Evolutionary conservation across 1,140 invertebrate species (phyloP), one percentile per base, ranked within the genome.

Genomic region (Leptoteleia sp.): DNA sequence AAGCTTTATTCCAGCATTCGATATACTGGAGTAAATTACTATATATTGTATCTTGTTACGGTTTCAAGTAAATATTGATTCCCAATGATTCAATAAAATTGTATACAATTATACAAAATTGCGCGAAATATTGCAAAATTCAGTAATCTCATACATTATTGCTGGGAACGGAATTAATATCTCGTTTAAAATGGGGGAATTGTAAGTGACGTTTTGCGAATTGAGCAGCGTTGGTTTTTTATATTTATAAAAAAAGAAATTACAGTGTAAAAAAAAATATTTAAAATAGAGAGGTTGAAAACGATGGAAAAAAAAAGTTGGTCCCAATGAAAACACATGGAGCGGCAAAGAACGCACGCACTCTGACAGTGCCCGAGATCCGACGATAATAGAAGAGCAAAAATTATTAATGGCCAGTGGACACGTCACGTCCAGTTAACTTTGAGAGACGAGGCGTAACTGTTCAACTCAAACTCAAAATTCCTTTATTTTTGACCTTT

Each of bases 341-440:
- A 27, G 45, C 11, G 37, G 48, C 3, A 33, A 48, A 29, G 38
- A 48, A 40, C 33, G 19, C 62, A 43, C 31, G 48, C 40, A 12
- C 9, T 13, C 25, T 48, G 82, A 82, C 82, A 73, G 72, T 54
- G 52, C 48, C 57, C 71, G 80, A 83, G 80, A 84, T 83, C 72
- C 71, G 75, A 76, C 76, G 83, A 84, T 82, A 83, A 59, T 52
- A 45, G 76, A 76, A 65, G 79, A 85, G 78, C 64, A 82, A 83
- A 85, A 82, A 85, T 87, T 83, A 87, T 86, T 86, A 85, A 87
- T 82, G 78, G 75, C 50, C 72, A 70, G 27, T 73, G 77, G 83
- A 84, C 83, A 85, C 79, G 85, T 82, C 79, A 83, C 67, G 70
- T 73, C 27, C 33, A 73, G 48, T 55, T 48, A 64, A 48, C 48